A percentile compares a stretch with the other conserved stretches of the same genome.
Conservation (phyloP, 2,113 vertebrate species). For the Bubo bubo region DNA sequence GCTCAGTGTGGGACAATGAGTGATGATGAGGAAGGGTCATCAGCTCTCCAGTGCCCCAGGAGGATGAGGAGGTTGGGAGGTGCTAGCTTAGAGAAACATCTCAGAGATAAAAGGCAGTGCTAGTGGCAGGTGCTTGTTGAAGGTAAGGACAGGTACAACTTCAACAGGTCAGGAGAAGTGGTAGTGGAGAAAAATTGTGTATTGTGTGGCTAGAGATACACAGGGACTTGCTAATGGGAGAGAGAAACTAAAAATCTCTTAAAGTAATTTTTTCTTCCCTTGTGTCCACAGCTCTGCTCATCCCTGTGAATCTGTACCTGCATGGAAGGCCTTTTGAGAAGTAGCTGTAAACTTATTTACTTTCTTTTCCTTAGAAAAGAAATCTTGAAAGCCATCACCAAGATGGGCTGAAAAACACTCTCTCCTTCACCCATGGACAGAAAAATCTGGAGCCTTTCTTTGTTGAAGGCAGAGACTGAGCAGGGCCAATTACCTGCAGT, state of each 20-base stretch:
- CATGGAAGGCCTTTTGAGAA: background rate
- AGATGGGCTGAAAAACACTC: background rate
- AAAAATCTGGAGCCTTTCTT: background rate
- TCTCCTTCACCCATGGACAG: background rate
- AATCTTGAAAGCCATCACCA: background rate
- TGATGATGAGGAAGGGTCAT: background rate
- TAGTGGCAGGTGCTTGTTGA: background rate
- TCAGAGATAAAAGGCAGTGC: background rate
- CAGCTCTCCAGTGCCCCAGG: too few species aligned
- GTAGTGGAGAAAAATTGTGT: background rate
- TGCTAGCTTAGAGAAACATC: background rate
- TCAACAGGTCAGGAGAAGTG: background rate
- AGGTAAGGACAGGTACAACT: background rate
- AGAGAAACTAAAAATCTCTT: background rate
- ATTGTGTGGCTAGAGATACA: background rate
- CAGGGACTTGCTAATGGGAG: background rate
- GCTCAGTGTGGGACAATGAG: background rate
- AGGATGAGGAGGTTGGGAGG: background rate
- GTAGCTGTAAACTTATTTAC: background rate
- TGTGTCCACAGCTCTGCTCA: background rate
- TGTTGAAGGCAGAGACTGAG: background rate
- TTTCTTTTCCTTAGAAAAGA: background rate
- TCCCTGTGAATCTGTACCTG: background rate
- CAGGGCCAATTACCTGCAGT: background rate
- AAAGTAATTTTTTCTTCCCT: background rate